Base-by-base conservation (phyloP, 2,113 vertebrate species). In the Lampris incognitus region DNA sequence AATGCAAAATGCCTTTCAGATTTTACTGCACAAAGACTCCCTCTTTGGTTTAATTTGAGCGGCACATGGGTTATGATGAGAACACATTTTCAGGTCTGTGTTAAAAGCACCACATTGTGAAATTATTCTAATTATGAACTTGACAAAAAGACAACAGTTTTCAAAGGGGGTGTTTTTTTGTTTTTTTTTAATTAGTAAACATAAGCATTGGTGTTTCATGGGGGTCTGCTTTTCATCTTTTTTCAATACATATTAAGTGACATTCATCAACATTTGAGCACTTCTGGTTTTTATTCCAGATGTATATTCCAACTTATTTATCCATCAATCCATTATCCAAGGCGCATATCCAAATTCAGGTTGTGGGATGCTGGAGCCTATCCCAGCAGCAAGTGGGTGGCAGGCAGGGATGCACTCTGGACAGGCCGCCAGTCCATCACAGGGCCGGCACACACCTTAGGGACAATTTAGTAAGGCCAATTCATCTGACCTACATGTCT, bases 61-160 rank as follows among this genome's bases (percentile, higher is more conserved):
- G 36, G 5, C 36, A 56, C 59, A 74, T 77, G 71, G 9, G 7
- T 49, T 38, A 9, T 5, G 11, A 60, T 60, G 4, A 38, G 60
- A 69, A 46, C 60, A 52, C 56, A 67, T 85, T 86, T 81, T 80
- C 67, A 61, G 48, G 54, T 72, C 55, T 66, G 61, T 78, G 83
- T 83, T 66, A 83, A 89, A 82, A 82, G 76, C 54, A 38, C 56
- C 37, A 79, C 69, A 78, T 49, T 85, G 72, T 76, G 82, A 85
- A 91, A 89, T 82, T 75, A 74, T 87, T 89, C 69, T 89, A 89
- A 92, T 79, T 85, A 82, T 72, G 66, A 85, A 85, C 64, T 66
- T 81, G 69, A 85, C 69, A 65, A 83, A 90, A 83, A 82, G 72
- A 72, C 62, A 57, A 60, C 65, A 55, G 50, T 76, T 80, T 82